Evolutionary conservation across 2,888 invertebrate species (phyloP), one percentile per base, ranked within the genome.

Genomic region (Gastracanthus pulcherrimus): DNA sequence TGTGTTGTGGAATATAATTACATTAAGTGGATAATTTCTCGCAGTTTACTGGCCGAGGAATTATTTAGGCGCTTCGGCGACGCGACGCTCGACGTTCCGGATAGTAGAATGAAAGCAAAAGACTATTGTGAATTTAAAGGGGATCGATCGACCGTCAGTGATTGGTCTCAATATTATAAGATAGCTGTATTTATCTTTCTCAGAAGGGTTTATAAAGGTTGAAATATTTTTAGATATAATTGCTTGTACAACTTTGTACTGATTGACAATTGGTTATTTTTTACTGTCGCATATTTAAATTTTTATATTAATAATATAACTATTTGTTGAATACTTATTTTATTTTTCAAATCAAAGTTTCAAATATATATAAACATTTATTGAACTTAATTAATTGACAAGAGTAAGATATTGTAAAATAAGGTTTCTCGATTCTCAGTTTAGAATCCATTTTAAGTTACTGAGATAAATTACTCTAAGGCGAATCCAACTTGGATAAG

Each of bases 1-100:
- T n/a, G n/a, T 55, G 62, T 29, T 26, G 26, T 23, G 13, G 62
- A 74, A 66, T 75, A 75, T 55, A 55, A 66, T 75, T 66, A 36
- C 64, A 51, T 75, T 26, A 51, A 74, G 34, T 34, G 36, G 62
- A 75, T 75, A 64, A 75, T 75, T 75, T 74, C 36, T 4, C 64
- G 13, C 60, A 41, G 26, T 13, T 19, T 51, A n/a, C 23, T 19
- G 11, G 36, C 41, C 36, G 41, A n/a, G 16, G 72, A 62, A 72
- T 60, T 72, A 72, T 72, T 72, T 62, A 72, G 51, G 16, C 31
- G 48, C 51, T 31, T 31, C 67, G 67, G n/a, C n/a, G n/a, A 67
- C 31, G 31, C 23, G 48, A 0, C 31, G 9, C 31, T 16, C 23
- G 16, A 19, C 4, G 26, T 7, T 19, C 23, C 4, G 51, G 9